Evolutionary conservation across 2,797 vertebrate genomes (phyloP), one percentile per base, ranked within the genome.

Genomic region (Dallia pectoralis): DNA sequence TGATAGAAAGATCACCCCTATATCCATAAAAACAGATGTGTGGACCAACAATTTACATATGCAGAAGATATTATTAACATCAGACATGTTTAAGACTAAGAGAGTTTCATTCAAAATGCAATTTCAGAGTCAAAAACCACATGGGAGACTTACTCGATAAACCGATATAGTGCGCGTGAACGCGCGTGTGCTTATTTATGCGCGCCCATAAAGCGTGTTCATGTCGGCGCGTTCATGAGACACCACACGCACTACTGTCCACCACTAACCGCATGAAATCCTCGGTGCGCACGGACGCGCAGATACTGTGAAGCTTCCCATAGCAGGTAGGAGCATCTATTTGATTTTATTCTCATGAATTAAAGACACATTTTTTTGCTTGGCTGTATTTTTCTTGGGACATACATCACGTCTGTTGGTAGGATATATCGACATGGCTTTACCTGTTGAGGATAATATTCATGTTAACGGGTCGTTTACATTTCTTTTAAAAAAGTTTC

Each of bases 201-300:
- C 85, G 82, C 82, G 74, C 88, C 15, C 81, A 63, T 22, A 64
- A 70, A 79, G 80, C 79, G 78, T 71, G 83, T 61, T 64, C 76
- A 71, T 83, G 77, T 81, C 29, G 79, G 83, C 77, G 84, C 65
- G 83, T 83, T 86, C 85, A 75, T 82, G 84, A 83, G 82, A 81
- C 79, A 22, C 69, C 32, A 19, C 73, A 36, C 72, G 77, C 84
- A 86, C 86, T 86, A 84, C 82, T 83, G 74, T 75, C 81, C 72
- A 72, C 61, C 29, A 75, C 59, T 71, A 74, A 2, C 27, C 79
- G 75, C 83, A n/a, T n/a, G 83, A 85, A 33, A 76, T 80, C 71
- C 44, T 69, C 29, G 49, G 47, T 59, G 32, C 64, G 51, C 56
- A 56, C 70, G 74, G 62, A 75, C 63, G 47, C 67, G 74, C 67